Percentiles rank a stretch among this genome's conserved stretches.
phyloP scores from a whole-genome alignment of 1,140 invertebrate genomes.

The Coboldia fuscipes region DNA sequence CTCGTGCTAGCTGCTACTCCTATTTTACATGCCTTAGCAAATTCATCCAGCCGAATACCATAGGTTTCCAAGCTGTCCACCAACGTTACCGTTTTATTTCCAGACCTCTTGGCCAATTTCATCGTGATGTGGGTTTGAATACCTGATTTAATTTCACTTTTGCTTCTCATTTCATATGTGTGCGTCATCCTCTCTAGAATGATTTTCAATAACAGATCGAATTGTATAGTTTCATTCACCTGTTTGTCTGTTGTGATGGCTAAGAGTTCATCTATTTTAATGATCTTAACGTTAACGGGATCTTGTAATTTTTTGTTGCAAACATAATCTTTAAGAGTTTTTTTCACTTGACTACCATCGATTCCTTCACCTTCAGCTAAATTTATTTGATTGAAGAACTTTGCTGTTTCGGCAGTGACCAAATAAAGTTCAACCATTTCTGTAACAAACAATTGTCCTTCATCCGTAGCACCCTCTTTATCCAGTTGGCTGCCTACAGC shows the following conservation, averaged over 20 bases:
- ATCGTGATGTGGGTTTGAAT: constrained; percentile 63
- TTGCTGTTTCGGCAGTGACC: constrained; percentile 25
- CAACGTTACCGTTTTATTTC: constrained; percentile 83
- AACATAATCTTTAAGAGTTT: constrained; percentile 56
- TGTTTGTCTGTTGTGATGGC: constrained; percentile 16
- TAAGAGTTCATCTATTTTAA: constrained; percentile 19
- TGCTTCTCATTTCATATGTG: constrained; percentile 39
- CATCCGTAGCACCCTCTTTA: constrained; percentile 8
- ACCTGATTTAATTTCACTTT: constrained; percentile 35
- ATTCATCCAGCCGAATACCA: constrained; percentile 55
- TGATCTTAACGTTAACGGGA: constrained; percentile 17
- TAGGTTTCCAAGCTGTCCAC: constrained; percentile 70
- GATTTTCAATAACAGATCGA: constrained; percentile 50
- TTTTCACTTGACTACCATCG: constrained; percentile 39
- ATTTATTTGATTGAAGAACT: constrained; percentile 21
- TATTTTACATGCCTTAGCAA: constrained; percentile 63
- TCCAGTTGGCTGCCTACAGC: background rate
- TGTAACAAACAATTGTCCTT: constrained; percentile 12
- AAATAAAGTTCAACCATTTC: constrained; percentile 42
- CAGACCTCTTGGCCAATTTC: constrained; percentile 47
- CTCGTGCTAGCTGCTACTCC: constrained; percentile 69
- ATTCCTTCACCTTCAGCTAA: constrained; percentile 56
- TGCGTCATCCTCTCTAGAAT: constrained; percentile 52
- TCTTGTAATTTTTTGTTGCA: constrained; percentile 43
- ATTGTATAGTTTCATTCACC: constrained; percentile 25